These are phyloP conservation scores for Synergus umbraculus DNA, from an alignment of 2,888 invertebrate genomes.

Conservation along the genomic window DNA sequence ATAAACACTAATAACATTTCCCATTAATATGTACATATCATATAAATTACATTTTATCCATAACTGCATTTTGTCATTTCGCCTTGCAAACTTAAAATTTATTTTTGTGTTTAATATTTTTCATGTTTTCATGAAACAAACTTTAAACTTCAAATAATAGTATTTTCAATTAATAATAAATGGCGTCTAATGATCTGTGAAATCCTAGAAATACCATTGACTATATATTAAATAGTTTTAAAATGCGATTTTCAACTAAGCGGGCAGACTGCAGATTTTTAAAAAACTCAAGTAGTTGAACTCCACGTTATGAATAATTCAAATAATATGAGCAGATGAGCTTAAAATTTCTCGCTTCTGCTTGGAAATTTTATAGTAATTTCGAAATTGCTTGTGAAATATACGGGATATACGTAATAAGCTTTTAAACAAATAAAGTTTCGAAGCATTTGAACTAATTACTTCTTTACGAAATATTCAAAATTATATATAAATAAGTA, in stretches of 20 bases:
- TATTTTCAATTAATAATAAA: neutral
- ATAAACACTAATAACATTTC: neutral
- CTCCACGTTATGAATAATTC: too few species aligned
- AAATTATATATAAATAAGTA: too few species aligned
- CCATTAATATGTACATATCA: neutral
- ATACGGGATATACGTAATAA: too few species aligned
- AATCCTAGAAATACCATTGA: neutral
- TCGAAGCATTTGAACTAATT: too few species aligned
- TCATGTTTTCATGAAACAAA: neutral
- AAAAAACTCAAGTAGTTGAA: neutral
- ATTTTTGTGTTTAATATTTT: neutral
- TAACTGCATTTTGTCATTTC: conserved; percentile 2
- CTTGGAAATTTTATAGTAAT: too few species aligned
- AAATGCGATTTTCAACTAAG: neutral
- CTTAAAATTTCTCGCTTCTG: too few species aligned
- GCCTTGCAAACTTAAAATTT: neutral
- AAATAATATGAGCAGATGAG: too few species aligned
- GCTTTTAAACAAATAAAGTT: too few species aligned
- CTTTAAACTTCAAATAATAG: neutral
- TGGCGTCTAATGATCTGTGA: neutral
- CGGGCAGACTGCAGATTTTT: neutral
- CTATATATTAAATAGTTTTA: neutral
- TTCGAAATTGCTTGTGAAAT: too few species aligned
- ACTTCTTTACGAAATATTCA: too few species aligned
- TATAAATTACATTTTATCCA: neutral